These are phyloP conservation scores for Mormyrus iriodes DNA, from an alignment of 2,113 vertebrate species.

Conservation along the genomic window DNA sequence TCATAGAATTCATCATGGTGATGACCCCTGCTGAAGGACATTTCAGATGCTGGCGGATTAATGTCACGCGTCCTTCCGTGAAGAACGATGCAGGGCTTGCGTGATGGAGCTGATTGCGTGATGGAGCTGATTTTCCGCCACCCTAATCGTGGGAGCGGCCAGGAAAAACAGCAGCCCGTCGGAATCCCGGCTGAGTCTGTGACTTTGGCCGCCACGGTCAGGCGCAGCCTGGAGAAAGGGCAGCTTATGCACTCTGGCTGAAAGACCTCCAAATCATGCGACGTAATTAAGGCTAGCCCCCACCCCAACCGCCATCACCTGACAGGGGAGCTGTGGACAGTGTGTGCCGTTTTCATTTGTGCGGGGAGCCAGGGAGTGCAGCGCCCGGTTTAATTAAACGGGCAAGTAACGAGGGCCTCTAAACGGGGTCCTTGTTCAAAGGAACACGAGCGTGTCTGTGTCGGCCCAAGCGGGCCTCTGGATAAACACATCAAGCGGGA, in stretches of 20 bases:
- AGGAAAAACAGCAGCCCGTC: slow-evolving; percentile 4
- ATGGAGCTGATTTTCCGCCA: not conserved
- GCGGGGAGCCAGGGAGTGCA: not conserved
- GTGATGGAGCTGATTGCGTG: not conserved
- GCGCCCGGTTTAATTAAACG: not conserved
- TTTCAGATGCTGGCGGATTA: not conserved
- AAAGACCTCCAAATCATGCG: not conserved
- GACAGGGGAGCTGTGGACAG: not conserved
- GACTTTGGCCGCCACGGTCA: not conserved
- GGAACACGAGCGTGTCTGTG: not conserved
- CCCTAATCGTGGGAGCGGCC: not conserved
- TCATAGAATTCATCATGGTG: not conserved
- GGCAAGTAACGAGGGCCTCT: not conserved
- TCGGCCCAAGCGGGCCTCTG: not conserved
- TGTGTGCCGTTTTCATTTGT: not conserved
- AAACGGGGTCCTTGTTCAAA: not conserved
- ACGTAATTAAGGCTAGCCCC: not conserved
- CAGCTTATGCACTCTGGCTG: not conserved
- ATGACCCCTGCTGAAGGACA: not conserved
- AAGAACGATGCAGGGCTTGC: not conserved
- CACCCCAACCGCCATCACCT: not conserved
- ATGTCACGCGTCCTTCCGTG: not conserved
- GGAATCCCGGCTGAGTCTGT: not conserved
- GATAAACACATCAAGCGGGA: not conserved
- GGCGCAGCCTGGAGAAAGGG: not conserved